phyloP scores from a whole-genome alignment of 2,113 vertebrate species.

The Emydocephalus ijimae region DNA sequence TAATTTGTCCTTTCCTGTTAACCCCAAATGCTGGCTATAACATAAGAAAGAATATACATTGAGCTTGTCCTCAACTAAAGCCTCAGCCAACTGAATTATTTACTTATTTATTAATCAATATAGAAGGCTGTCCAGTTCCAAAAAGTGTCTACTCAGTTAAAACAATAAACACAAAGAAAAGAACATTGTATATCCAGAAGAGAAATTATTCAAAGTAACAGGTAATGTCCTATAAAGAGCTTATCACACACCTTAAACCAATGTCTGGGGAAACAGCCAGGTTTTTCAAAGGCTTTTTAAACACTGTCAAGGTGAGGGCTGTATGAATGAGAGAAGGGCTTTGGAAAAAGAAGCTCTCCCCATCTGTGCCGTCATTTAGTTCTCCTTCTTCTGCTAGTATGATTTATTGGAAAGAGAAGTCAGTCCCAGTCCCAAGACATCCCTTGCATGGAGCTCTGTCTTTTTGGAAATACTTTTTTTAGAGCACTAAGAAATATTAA shows the following conservation, averaged over 20 bases:
- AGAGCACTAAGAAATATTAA: neutral
- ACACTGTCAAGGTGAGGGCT: neutral
- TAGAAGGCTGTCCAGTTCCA: neutral
- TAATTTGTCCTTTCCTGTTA: neutral
- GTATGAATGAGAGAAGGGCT: neutral
- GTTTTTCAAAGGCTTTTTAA: neutral
- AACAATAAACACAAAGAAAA: neutral
- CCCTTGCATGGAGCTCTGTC: neutral
- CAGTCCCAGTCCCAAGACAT: neutral
- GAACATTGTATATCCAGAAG: neutral
- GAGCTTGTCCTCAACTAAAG: neutral
- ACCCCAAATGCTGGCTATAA: neutral
- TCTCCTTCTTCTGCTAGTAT: neutral
- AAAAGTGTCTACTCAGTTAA: neutral
- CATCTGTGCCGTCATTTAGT: neutral
- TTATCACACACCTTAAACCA: neutral
- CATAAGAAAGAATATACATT: neutral
- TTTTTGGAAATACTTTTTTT: neutral
- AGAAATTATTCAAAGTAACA: neutral
- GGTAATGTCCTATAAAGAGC: neutral
- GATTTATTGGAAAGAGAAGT: neutral
- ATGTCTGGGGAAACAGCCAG: neutral
- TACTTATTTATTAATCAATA: neutral
- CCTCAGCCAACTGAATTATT: neutral
- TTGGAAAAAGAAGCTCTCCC: neutral